Conservation (phyloP, 2,113 vertebrate species). For the Nymphicus hollandicus region DNA sequence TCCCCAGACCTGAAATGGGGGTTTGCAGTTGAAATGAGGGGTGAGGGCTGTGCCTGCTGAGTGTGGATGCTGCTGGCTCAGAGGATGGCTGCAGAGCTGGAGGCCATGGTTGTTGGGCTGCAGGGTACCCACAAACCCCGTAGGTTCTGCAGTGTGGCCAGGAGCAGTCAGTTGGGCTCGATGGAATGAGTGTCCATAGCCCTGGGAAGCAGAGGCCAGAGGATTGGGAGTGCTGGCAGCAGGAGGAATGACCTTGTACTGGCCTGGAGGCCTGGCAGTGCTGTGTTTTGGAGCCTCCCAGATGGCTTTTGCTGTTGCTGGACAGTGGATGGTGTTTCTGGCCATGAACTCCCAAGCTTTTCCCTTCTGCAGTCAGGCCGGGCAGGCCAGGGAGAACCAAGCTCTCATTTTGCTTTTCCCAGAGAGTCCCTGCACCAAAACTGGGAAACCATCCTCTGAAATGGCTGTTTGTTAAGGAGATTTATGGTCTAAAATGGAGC, state of each 20-base stretch:
- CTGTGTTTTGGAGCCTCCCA: fast-evolving
- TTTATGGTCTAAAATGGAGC: not conserved
- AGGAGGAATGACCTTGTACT: not conserved
- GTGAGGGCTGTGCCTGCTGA: not conserved
- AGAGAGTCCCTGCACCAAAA: not conserved
- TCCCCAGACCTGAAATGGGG: not conserved
- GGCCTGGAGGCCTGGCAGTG: not conserved
- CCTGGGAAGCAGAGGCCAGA: not conserved
- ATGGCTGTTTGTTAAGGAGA: not conserved
- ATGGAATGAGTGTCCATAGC: not conserved
- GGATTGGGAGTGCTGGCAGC: not conserved
- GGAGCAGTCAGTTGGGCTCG: not conserved
- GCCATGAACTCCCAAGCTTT: not conserved
- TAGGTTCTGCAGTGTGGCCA: not conserved
- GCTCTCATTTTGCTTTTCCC: not conserved
- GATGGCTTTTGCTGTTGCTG: not conserved
- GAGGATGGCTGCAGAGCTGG: not conserved
- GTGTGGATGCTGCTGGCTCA: not conserved
- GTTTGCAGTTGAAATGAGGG: not conserved
- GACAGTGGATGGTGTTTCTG: not conserved
- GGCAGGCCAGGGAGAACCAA: not conserved
- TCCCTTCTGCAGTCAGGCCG: not conserved
- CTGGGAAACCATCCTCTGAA: not conserved
- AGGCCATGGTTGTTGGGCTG: not conserved
- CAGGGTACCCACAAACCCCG: not conserved